Percentiles rank a stretch among this genome's conserved stretches.
phyloP scores from a whole-genome alignment of 2,888 invertebrate genomes.

The Patella pellucida region DNA sequence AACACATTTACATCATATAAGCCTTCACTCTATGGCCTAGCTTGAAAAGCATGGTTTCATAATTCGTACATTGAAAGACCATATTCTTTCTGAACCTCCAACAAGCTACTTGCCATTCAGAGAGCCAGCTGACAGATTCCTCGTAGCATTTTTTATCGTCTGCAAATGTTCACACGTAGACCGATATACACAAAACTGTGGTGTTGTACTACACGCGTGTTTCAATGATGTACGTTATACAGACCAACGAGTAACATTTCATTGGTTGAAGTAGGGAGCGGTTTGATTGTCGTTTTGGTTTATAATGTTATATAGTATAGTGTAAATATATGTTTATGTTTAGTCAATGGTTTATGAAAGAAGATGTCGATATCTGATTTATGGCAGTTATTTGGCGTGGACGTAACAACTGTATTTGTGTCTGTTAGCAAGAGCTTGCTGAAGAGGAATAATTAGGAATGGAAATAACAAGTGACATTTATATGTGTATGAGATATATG shows the following conservation, averaged over 20 bases:
- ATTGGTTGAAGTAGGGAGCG: constrained; percentile 3
- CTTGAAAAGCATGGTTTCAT: no score
- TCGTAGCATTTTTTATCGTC: no score
- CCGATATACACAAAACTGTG: no score
- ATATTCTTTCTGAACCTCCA: no score
- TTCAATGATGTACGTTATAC: no score
- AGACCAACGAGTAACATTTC: background rate
- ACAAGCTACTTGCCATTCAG: no score
- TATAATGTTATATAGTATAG: background rate
- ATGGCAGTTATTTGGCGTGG: constrained; percentile 6
- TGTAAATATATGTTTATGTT: constrained; percentile 3
- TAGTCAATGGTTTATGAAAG: background rate
- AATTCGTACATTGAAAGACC: no score
- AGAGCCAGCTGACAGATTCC: no score
- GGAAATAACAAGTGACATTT: constrained; percentile 7
- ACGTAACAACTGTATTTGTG: background rate
- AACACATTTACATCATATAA: constrained; percentile 4
- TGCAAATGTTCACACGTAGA: no score
- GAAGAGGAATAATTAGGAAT: background rate
- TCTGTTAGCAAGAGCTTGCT: no score
- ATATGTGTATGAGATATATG: constrained; percentile 8
- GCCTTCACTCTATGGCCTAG: no score
- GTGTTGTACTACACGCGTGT: no score
- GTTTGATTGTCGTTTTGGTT: background rate
- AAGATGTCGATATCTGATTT: background rate